A percentile compares a stretch with the other conserved stretches of the same genome.
phyloP scores from a whole-genome alignment of 2,888 invertebrate species.

The Tachina fera region DNA sequence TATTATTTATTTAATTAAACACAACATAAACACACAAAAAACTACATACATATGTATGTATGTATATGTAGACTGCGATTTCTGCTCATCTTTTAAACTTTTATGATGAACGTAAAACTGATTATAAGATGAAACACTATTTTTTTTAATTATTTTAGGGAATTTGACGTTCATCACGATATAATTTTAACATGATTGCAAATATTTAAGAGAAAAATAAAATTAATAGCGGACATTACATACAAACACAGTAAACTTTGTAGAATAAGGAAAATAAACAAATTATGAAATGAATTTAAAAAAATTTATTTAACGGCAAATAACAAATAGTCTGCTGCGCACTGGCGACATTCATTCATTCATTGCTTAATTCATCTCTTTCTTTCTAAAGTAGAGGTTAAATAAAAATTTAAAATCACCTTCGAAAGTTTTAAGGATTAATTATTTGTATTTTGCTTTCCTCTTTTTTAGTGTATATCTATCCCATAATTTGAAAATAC shows the following conservation, averaged over 20 bases:
- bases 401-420: conserved; percentile 23
- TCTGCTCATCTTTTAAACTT: too few relatives aligned
- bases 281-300: conserved; percentile 6
- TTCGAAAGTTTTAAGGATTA: conserved; percentile 39
- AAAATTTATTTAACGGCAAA: conserved; percentile 23
- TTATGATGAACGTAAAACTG: too few relatives aligned
- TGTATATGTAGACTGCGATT: not conserved
- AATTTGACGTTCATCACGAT: too few relatives aligned
- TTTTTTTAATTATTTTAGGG: too few relatives aligned
- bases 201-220: not conserved
- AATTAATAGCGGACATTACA: not conserved
- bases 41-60: too few relatives aligned
- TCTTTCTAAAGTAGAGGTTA: not conserved
- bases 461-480: conserved; percentile 15
- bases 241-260: not conserved
- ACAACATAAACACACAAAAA: conserved; percentile 3
- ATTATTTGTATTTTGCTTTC: conserved; percentile 37
- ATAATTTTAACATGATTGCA: not conserved
- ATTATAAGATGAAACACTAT: too few relatives aligned
- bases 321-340: conserved; percentile 1
- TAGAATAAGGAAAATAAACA: not conserved
- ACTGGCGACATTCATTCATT: not conserved
- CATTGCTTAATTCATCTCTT: conserved; percentile 10
- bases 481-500: conserved; percentile 58
- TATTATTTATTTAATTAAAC: conserved; percentile 13